Base-by-base conservation (phyloP, 2,113 vertebrate species). In the Cavia porcellus region DNA sequence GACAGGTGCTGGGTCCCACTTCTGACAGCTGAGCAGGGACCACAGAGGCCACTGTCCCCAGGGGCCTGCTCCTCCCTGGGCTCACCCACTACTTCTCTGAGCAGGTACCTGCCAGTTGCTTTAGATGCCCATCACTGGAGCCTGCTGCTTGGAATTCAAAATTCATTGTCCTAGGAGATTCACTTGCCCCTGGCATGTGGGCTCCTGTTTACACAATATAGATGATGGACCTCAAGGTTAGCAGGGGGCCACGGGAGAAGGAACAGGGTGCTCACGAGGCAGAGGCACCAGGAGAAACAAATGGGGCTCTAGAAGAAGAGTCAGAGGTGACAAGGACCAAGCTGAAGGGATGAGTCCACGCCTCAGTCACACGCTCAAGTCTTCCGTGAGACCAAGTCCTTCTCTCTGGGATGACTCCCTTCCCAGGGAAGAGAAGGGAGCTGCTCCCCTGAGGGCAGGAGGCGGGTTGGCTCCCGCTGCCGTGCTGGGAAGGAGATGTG, bases 51-150 rank as follows among this genome's bases (percentile, higher is more conserved):
- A 47, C 24, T 47, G 74, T 30, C 42, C 15, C 72, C 42, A 4
- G 7, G 7, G 6, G 30, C 35, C 79, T 57, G 72, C 25, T 47
- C 6, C 64, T n/a, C 47, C 17, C 0, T 0, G 0, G 25, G 70
- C 32, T 66, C 62, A 15, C 19, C 14, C 28, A 15, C 9, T 0
- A 62, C 79, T 38, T 52, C 35, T 57, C 66, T 6, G 3, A 5
- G 2, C 5, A 74, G 59, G 47, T 14, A 28, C 3, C 12, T 8
- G 9, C 7, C 12, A 1, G 19, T n/a, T 0, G 11, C 28, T 70
- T 64, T 9, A 32, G 9, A 30, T 14, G 38, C 25, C 35, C 75
- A 66, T 5, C 4, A 11, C 55, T 52, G 38, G 7, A 64, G 52
- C 35, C 55, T 72, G 28, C 47, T 77, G 32, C 50, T 47, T 35